phyloP scores from a whole-genome alignment of 1,140 invertebrate species.

The Drosophila suzukii region DNA sequence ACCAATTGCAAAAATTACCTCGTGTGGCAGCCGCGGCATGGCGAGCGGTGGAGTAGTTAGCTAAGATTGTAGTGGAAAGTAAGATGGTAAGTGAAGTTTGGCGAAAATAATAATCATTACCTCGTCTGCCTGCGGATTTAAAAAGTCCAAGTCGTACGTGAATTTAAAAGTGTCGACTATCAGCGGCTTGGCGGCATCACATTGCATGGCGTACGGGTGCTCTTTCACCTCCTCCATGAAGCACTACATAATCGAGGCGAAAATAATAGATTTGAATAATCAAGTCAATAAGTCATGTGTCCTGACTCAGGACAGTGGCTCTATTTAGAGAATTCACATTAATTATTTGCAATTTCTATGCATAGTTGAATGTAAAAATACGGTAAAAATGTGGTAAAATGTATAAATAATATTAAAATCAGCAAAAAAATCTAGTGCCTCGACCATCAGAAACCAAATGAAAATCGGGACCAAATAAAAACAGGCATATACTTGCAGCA shows the following conservation, averaged over 20 bases:
- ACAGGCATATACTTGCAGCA: too few species aligned
- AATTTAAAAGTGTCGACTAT: conserved; percentile 88
- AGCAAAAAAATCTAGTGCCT: too few species aligned
- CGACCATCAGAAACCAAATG: too few species aligned
- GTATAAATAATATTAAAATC: too few species aligned
- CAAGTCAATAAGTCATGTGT: too few species aligned
- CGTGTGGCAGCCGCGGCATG: conserved; percentile 88
- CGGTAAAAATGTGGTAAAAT: too few species aligned
- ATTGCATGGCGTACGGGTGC: conserved; percentile 87
- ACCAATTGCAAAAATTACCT: conserved; percentile 90
- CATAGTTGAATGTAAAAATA: conserved; percentile 42
- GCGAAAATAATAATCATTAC: conserved; percentile 47
- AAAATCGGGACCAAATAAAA: too few species aligned
- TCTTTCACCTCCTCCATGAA: conserved; percentile 88
- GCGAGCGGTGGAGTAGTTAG: conserved; percentile 87
- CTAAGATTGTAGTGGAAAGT: conserved; percentile 67
- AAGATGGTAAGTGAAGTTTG: conserved; percentile 1
- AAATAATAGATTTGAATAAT: neutral
- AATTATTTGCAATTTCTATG: too few species aligned
- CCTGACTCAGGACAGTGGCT: too few species aligned
- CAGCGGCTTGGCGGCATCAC: conserved; percentile 88
- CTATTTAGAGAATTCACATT: too few species aligned
- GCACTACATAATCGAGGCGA: conserved; percentile 75
- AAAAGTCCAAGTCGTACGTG: conserved; percentile 87
- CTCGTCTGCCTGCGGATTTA: conserved; percentile 85